Conservation (phyloP, 2,797 vertebrate genomes). For the Microctenopoma stevenorrisi region DNA sequence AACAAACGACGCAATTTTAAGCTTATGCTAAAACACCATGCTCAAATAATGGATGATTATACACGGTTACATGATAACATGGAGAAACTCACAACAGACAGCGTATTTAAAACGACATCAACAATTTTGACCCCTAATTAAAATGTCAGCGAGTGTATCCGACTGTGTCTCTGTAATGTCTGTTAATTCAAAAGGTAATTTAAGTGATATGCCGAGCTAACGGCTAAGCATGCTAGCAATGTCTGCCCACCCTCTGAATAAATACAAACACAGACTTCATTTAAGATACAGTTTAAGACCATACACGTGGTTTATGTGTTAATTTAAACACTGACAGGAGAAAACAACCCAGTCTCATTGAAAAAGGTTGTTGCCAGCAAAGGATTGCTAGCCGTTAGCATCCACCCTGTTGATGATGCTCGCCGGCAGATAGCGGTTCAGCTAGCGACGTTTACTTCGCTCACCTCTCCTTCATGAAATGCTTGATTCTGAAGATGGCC, state of each 20-base stretch:
- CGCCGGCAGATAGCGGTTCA: slow-evolving; percentile 65
- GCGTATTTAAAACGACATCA: too few relatives aligned
- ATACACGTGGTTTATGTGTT: background rate
- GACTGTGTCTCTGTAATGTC: background rate
- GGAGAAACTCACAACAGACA: too few relatives aligned
- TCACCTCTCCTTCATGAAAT: slow-evolving; percentile 88
- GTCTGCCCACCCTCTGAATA: background rate
- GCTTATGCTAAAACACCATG: background rate
- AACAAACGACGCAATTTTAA: background rate
- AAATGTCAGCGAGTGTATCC: too few relatives aligned
- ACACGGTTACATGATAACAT: too few relatives aligned
- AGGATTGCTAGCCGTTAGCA: slow-evolving; percentile 36
- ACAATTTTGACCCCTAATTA: background rate
- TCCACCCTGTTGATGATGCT: slow-evolving; percentile 43
- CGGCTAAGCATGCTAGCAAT: slow-evolving; percentile 53
- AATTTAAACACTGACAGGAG: fast-evolving
- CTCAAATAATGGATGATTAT: background rate
- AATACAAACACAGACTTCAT: background rate
- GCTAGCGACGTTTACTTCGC: slow-evolving; percentile 44
- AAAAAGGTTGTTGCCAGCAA: background rate
- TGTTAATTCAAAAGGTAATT: background rate
- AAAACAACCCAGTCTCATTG: fast-evolving
- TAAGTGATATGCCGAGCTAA: slow-evolving; percentile 20
- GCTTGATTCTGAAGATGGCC: slow-evolving; percentile 84
- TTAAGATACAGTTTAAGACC: background rate